Percentiles rank a stretch among this genome's conserved stretches.
Conservation (phyloP, 2,888 invertebrate species). For the Diachrysia chrysitis region DNA sequence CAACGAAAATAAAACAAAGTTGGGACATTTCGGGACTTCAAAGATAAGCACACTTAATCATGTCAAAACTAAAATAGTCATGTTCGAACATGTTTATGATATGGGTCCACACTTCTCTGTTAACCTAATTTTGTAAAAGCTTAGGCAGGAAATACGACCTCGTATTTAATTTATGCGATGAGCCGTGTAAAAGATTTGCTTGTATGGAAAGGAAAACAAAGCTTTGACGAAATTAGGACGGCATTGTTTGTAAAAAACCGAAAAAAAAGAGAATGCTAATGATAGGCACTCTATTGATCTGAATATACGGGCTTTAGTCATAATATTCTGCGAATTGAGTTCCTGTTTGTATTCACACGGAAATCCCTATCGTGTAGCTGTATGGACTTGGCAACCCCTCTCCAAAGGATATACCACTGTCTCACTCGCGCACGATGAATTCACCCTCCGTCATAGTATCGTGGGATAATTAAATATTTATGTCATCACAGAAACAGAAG, state of each 20-base stretch:
- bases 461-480: conserved; percentile 88
- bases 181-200: conserved; percentile 6
- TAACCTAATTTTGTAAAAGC: conserved; percentile 23
- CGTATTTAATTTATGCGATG: conserved; percentile 12
- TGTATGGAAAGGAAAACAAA: conserved; percentile 8
- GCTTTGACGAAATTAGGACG: not conserved
- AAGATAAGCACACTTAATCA: conserved; percentile 27
- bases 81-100: conserved; percentile 69
- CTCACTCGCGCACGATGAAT: conserved; percentile 76
- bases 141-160: conserved; percentile 26
- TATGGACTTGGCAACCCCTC: conserved; percentile 83
- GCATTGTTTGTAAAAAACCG: not conserved
- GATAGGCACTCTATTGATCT: conserved; percentile 4
- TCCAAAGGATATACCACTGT: conserved; percentile 71
- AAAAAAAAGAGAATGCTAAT: not conserved
- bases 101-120: conserved; percentile 55
- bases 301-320: conserved; percentile 5
- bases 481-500: conserved; percentile 76
- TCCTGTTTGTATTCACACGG: conserved; percentile 72
- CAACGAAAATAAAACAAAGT: conserved; percentile 19
- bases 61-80: conserved; percentile 59
- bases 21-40: conserved; percentile 7
- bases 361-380: conserved; percentile 75
- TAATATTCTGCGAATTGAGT: conserved; percentile 47
- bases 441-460: conserved; percentile 78